Base-by-base conservation (phyloP, 2,113 vertebrate genomes). In the Chionomys nivalis region DNA sequence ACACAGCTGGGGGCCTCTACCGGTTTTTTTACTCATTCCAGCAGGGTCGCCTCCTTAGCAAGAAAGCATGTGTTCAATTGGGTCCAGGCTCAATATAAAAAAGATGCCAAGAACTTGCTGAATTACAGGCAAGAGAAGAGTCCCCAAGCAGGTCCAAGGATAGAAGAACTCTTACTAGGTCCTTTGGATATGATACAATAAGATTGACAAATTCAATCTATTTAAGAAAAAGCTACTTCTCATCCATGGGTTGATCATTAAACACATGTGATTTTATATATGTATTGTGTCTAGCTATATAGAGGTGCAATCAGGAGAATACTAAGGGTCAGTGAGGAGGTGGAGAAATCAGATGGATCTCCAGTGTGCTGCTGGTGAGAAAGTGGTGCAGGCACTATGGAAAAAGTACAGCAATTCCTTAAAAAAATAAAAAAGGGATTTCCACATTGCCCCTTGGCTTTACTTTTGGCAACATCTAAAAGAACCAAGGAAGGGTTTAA, bases 121-220 rank as follows among this genome's bases (percentile, higher is more conserved):
- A 85, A 75, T 26, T 89, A 36, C 16, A 81, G 55, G 87, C 33
- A 92, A 88, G 49, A 65, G 44, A 58, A 72, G 94, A 92, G 90
- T 87, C 3, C 39, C 19, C 33, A 24, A 66, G 28, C 8, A 76
- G 21, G 8, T 5, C 19, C 42, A 94, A 78, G n/a, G 52, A 23
- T 76, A 90, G 94, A 94, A 90, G 94, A 94, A 66, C 6, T 90
- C 93, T 87, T 87, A 65, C 39, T 90, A 28, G 1, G 0, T 83
- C 1, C 13, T 85, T 75, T 95, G 52, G 72, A 31, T 21, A 73
- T 31, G 75, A 33, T 23, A 88, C 13, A 93, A 70, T 23, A 7
- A 88, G 44, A 9, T 83, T 92, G 78, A 81, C 19, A 96, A 81
- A 36, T 33, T 90, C 7, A 12, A 26, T 85, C 11, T 91, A 63